Evolutionary conservation across 1,140 invertebrate genomes (phyloP).

Genomic region (Drosophila ercepeae): DNA sequence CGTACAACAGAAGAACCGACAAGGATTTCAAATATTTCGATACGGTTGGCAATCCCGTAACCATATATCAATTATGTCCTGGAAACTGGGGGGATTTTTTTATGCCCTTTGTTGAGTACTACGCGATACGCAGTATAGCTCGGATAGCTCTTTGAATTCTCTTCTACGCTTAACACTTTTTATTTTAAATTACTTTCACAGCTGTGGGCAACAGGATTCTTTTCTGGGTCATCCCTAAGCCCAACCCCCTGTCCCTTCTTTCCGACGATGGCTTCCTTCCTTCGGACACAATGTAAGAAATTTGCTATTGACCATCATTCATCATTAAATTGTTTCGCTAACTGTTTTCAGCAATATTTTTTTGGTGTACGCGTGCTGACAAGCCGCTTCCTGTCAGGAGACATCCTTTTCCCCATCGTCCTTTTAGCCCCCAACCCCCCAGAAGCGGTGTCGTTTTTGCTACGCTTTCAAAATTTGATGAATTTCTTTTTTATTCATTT

Average conservation of each 20-base stretch:
- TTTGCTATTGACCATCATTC: constrained; percentile 76
- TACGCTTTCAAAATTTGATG: constrained; percentile 75
- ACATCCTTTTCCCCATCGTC: too few species aligned
- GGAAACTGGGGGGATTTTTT: too few species aligned
- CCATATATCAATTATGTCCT: background rate
- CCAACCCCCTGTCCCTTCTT: too few species aligned
- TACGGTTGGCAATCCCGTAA: background rate
- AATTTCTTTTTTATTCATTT: constrained; percentile 80
- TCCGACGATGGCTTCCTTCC: constrained; percentile 17
- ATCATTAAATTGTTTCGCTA: constrained; percentile 81
- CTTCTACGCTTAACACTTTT: too few species aligned
- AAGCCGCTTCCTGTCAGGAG: constrained; percentile 73
- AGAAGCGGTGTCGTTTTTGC: constrained; percentile 33
- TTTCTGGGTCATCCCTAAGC: background rate
- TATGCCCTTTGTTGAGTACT: too few species aligned
- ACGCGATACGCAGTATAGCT: too few species aligned
- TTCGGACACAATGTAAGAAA: constrained; percentile 25
- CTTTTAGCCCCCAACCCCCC: background rate
- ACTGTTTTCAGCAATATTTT: constrained; percentile 72
- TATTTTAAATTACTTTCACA: too few species aligned
- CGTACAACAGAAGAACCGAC: background rate
- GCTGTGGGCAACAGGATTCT: background rate
- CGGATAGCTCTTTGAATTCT: too few species aligned
- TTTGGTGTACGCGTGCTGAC: constrained; percentile 59
- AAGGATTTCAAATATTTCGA: background rate